Conservation (phyloP, 2,888 invertebrate genomes). For the Drosophila kanekoi region DNA sequence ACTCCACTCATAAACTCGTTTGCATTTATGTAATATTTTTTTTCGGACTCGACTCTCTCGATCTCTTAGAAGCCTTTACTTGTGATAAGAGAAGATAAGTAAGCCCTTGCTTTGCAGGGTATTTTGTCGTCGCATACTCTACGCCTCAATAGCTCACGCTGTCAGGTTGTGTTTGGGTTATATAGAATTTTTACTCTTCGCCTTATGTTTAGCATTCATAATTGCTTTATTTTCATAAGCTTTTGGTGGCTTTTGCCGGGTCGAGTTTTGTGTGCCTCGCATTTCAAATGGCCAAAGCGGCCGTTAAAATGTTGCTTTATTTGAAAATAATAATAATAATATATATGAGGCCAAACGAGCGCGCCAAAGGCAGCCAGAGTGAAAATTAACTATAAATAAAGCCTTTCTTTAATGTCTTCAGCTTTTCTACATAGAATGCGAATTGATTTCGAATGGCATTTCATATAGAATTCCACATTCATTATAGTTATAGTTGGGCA, state of each 20-base stretch:
- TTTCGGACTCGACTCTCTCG: too few species aligned
- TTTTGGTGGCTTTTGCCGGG: conserved; percentile 47
- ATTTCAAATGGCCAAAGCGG: conserved; percentile 65
- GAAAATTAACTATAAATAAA: conserved; percentile 35
- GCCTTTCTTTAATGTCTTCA: conserved; percentile 30
- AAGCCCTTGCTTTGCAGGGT: conserved; percentile 9
- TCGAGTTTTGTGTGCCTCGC: conserved; percentile 61
- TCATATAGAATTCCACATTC: conserved; percentile 33
- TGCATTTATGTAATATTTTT: too few species aligned
- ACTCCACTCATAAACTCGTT: too few species aligned
- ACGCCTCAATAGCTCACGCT: background rate
- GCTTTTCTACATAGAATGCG: conserved; percentile 38
- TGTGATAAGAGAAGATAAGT: too few species aligned
- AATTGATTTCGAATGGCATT: conserved; percentile 37
- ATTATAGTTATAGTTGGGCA: conserved; percentile 1
- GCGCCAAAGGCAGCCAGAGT: conserved; percentile 63
- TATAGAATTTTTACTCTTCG: conserved; percentile 58
- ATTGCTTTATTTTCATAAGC: conserved; percentile 65
- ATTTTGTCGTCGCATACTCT: background rate
- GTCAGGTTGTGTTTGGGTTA: conserved; percentile 21
- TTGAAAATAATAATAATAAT: conserved; percentile 39
- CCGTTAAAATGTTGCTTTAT: conserved; percentile 54
- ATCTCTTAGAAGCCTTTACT: too few species aligned
- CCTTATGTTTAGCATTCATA: conserved; percentile 68
- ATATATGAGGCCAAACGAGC: conserved; percentile 33